Percentiles rank a stretch among this genome's conserved stretches.
phyloP scores from a whole-genome alignment of 2,888 invertebrate genomes.

The Rosalia funebris region DNA sequence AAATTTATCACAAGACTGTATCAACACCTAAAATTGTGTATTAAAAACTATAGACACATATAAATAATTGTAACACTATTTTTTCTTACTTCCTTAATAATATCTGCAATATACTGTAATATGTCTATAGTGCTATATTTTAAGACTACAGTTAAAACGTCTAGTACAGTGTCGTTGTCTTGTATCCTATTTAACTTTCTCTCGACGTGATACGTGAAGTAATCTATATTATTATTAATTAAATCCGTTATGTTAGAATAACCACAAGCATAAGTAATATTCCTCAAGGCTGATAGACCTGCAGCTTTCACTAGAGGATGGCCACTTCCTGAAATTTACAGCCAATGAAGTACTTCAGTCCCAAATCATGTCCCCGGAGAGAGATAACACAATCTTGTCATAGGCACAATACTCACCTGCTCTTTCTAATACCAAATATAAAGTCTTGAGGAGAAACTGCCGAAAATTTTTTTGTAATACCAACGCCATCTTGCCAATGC shows the following conservation, averaged over 20 bases:
- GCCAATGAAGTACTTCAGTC: too few relatives aligned
- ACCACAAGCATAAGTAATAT: slow-evolving; percentile 70
- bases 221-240: slow-evolving; percentile 76
- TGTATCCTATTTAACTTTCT: slow-evolving; percentile 71
- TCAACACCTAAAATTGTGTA: slow-evolving; percentile 65
- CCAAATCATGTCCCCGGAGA: too few relatives aligned
- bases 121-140: slow-evolving; percentile 74
- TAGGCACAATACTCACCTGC: too few relatives aligned
- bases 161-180: slow-evolving; percentile 73
- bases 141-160: slow-evolving; percentile 78
- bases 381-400: too few relatives aligned
- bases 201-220: slow-evolving; percentile 77
- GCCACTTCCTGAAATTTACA: slow-evolving; percentile 73
- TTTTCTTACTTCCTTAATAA: slow-evolving; percentile 74
- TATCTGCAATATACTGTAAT: slow-evolving; percentile 73
- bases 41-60: not conserved
- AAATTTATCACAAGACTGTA: slow-evolving; percentile 70
- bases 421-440: slow-evolving; percentile 77
- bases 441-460: slow-evolving; percentile 71
- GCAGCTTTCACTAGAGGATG: slow-evolving; percentile 72
- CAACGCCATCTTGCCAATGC: slow-evolving; percentile 73
- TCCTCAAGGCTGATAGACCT: slow-evolving; percentile 69
- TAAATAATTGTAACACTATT: too few relatives aligned
- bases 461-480: slow-evolving; percentile 68
- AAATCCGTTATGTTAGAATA: slow-evolving; percentile 69